A percentile compares a stretch with the other conserved stretches of the same genome.
These are phyloP conservation scores for Drosophila neonasuta DNA, from an alignment of 2,888 invertebrate species.

Conservation along the genomic window DNA sequence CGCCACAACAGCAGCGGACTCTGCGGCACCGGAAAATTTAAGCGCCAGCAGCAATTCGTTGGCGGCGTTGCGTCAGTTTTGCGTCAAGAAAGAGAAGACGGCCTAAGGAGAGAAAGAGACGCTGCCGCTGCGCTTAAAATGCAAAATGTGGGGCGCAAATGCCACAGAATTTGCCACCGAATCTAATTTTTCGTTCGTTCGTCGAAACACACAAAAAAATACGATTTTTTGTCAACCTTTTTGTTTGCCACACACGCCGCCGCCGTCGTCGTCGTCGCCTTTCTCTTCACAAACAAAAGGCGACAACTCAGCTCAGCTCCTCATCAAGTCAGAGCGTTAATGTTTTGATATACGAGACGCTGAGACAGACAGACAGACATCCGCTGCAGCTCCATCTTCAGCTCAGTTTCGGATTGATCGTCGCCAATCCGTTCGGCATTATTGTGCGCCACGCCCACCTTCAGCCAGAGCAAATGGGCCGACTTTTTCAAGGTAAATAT, in stretches of 20 bases:
- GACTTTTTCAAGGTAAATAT: slow-evolving; percentile 69
- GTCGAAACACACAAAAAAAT: not conserved
- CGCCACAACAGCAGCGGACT: not conserved
- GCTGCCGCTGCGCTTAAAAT: not conserved
- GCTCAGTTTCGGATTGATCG: slow-evolving; percentile 2
- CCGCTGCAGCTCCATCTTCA: no score
- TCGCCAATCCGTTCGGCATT: slow-evolving; percentile 8
- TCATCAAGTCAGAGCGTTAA: not conserved
- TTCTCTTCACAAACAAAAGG: no score
- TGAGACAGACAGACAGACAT: not conserved
- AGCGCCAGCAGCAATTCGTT: slow-evolving; percentile 91
- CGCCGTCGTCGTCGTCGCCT: not conserved
- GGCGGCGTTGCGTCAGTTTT: slow-evolving; percentile 96
- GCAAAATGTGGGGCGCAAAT: slow-evolving; percentile 4
- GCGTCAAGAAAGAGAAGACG: slow-evolving; percentile 94
- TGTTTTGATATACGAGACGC: not conserved
- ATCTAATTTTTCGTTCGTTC: slow-evolving; percentile 72
- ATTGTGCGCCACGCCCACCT: slow-evolving; percentile 44
- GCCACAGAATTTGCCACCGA: slow-evolving; percentile 50
- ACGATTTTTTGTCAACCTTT: slow-evolving; percentile 68
- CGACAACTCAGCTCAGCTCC: no score
- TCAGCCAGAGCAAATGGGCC: slow-evolving; percentile 51
- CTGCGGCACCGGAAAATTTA: slow-evolving; percentile 75
- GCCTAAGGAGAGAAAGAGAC: slow-evolving; percentile 68
- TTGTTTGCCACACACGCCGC: slow-evolving; percentile 63